Evolutionary conservation across 2,113 vertebrate genomes (phyloP).

Genomic region (Maccullochella peelii): DNA sequence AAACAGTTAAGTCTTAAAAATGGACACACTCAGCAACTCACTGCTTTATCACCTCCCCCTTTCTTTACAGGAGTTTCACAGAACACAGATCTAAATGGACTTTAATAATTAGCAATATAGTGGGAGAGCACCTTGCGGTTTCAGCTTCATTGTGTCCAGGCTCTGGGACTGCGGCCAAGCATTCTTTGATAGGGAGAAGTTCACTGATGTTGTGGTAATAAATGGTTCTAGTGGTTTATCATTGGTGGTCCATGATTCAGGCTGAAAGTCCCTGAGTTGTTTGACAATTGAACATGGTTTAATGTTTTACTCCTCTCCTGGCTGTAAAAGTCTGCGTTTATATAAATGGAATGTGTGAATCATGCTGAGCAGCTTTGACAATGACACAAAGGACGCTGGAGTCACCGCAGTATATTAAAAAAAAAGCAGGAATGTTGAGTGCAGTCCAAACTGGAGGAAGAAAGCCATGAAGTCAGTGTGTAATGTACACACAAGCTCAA

Average conservation of each 20-base stretch:
- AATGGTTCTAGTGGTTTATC: constrained; percentile 34
- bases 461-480: constrained; percentile 17
- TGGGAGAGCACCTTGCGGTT: constrained; percentile 46
- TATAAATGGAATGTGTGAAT: constrained; percentile 67
- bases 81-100: constrained; percentile 19
- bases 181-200: constrained; percentile 22
- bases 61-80: constrained; percentile 26
- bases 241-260: constrained; percentile 27
- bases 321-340: constrained; percentile 46
- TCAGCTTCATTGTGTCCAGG: constrained; percentile 34
- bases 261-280: constrained; percentile 38
- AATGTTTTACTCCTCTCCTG: constrained; percentile 67
- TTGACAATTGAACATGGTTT: constrained; percentile 39
- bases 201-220: constrained; percentile 21
- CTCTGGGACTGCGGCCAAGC: constrained; percentile 42
- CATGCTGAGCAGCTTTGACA: constrained; percentile 21
- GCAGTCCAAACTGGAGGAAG: constrained; percentile 15
- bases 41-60: constrained; percentile 29
- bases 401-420: constrained; percentile 24
- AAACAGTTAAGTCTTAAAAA: constrained; percentile 34
- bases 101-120: constrained; percentile 23
- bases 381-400: constrained; percentile 28
- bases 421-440: constrained; percentile 35
- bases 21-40: constrained; percentile 34
- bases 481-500: constrained; percentile 30